Evolutionary conservation across 1,140 invertebrate species (phyloP), one percentile per base, ranked within the genome.

Genomic region (Zaprionus davidi): DNA sequence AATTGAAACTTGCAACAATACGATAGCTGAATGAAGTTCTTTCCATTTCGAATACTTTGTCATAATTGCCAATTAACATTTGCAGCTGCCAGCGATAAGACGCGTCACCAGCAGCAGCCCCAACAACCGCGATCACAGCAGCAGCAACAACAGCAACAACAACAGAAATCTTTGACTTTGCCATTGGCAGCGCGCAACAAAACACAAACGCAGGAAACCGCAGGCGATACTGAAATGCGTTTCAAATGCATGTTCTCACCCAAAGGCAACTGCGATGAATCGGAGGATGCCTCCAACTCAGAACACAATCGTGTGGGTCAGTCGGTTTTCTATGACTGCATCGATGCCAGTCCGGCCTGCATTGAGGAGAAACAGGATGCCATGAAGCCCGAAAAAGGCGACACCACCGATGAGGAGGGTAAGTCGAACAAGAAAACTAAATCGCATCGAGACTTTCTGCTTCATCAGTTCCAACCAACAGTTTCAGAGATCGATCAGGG

Each of bases 401-500:
- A 96, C 85, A 96, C 85, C n/a, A 90, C 94, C 60, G 94, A 94
- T 41, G 95, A 96, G 82, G 95, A 96, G 94, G 94, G 95, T 96
- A 91, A 90, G 73, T 86, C 15, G 15, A 46, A 17, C 26, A 51
- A 15, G 28, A 31, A 31, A 31, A 31, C 7, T 31, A 31, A 49
- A 26, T 22, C 13, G 2, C 24, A 73, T 15, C 11, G 15, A 7
- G 15, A 12, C 0, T 13, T 9, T 53, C 5, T 68, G 38, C 53
- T 15, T 11, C 17, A 28, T 38, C n/a, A 13, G 9, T 51, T 24
- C 11, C 38, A 34, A 67, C 78, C 91, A 78, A 68, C 91, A 94
- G 95, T 96, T 85, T 95, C 96, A 78, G 96, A 97, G 92, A 95
- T 96, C 57, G 95, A 96, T 91, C 96, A 97, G 93, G 97, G 98